These are phyloP conservation scores for Pinna nobilis DNA, from an alignment of 1,140 invertebrate species.

Conservation along the genomic window DNA sequence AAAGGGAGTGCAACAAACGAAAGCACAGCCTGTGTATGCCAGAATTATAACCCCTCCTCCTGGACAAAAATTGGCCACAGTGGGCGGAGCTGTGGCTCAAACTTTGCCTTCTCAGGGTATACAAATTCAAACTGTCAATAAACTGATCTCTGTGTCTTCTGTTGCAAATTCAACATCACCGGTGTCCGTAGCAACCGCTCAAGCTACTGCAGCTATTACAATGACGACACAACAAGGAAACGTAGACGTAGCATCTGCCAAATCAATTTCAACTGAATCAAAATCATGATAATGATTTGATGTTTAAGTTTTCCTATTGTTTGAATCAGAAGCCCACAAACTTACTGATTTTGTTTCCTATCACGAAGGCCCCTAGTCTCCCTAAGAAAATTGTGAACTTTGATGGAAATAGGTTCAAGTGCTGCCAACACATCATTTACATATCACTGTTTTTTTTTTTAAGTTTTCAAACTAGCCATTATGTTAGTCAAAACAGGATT, in stretches of 20 bases:
- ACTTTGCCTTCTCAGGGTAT: conserved; percentile 34
- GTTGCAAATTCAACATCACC: conserved; percentile 16
- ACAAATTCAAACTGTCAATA: conserved; percentile 61
- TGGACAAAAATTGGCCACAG: conserved; percentile 59
- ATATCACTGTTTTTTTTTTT: too few species aligned
- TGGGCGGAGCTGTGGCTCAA: conserved; percentile 37
- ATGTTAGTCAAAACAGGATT: too few species aligned
- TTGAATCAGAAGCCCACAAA: too few species aligned
- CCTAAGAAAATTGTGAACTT: too few species aligned
- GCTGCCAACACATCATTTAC: too few species aligned
- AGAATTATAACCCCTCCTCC: conserved; percentile 70
- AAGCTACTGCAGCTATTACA: conserved; percentile 11
- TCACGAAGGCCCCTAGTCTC: too few species aligned
- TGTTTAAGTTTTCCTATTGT: too few species aligned
- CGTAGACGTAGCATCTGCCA: conserved; percentile 1
- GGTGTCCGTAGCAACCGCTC: conserved; percentile 7
- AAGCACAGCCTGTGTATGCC: conserved; percentile 69
- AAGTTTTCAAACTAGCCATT: too few species aligned
- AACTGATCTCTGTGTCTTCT: conserved; percentile 43
- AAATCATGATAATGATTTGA: conserved; percentile 17
- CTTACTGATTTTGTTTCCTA: too few species aligned
- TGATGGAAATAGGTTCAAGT: too few species aligned
- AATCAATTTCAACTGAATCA: neutral
- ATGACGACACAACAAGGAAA: conserved; percentile 7
- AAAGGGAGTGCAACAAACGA: conserved; percentile 60